A percentile compares a stretch with the other conserved stretches of the same genome.
These are phyloP conservation scores for Drosophila anomalipes DNA, from an alignment of 2,888 invertebrate genomes.

Conservation along the genomic window DNA sequence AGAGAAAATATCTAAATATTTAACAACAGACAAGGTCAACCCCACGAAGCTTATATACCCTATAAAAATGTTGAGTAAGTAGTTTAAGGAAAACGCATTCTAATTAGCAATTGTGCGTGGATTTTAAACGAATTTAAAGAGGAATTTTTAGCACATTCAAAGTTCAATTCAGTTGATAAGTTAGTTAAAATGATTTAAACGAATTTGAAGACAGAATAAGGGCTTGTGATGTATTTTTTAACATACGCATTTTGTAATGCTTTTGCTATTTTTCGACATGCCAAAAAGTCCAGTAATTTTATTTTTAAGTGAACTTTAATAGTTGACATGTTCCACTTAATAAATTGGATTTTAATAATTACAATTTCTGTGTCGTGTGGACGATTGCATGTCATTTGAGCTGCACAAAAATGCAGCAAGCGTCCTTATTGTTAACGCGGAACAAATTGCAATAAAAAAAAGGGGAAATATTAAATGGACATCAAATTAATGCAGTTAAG, in stretches of 20 bases:
- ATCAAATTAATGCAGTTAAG: slow-evolving; percentile 63
- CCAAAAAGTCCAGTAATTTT: neutral
- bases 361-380: slow-evolving; percentile 7
- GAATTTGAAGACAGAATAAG: no score
- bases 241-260: no score
- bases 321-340: neutral
- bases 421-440: slow-evolving; percentile 11
- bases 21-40: slow-evolving; percentile 1
- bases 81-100: neutral
- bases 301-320: neutral
- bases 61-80: neutral
- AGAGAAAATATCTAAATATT: slow-evolving; percentile 14
- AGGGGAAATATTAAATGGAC: slow-evolving; percentile 24
- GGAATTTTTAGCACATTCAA: neutral
- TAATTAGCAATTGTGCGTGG: no score
- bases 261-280: neutral
- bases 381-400: slow-evolving; percentile 25
- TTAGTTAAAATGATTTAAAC: no score
- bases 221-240: no score
- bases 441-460: neutral
- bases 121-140: neutral
- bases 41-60: slow-evolving; percentile 5
- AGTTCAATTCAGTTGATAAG: neutral
- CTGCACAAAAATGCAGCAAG: slow-evolving; percentile 15
- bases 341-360: neutral